phyloP scores from a whole-genome alignment of 2,888 invertebrate species.

The Gari tellinella region DNA sequence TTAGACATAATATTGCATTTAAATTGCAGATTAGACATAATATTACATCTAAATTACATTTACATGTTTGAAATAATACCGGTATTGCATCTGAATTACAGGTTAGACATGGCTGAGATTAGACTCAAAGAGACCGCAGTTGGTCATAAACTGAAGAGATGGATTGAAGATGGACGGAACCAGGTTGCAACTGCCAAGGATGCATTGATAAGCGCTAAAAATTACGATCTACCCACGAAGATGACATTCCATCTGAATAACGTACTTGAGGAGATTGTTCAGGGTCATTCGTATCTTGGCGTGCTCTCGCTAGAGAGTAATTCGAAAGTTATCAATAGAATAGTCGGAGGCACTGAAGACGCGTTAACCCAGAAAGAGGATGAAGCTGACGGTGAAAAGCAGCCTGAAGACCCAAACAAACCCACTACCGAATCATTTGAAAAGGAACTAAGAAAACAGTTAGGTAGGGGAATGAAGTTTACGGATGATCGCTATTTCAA shows the following conservation, averaged over 20 bases:
- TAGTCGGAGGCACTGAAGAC: no score
- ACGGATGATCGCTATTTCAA: no score
- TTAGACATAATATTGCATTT: no score
- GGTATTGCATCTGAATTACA: conserved; percentile 18
- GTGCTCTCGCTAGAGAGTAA: conserved; percentile 1
- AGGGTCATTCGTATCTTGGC: conserved; percentile 10
- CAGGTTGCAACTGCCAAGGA: conserved; percentile 24
- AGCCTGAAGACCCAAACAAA: neutral
- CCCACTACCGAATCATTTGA: neutral
- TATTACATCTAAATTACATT: no score
- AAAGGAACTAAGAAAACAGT: neutral
- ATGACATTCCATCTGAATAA: conserved; percentile 34
- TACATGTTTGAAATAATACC: no score
- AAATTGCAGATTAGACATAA: no score
- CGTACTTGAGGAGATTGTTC: conserved; percentile 10
- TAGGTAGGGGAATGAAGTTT: no score
- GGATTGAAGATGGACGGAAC: conserved; percentile 40
- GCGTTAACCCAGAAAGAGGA: no score
- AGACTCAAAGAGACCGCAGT: conserved; percentile 18
- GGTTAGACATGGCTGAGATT: conserved; percentile 31
- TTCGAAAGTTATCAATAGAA: neutral
- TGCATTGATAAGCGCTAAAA: conserved; percentile 28
- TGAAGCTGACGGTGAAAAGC: no score
- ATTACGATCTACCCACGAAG: conserved; percentile 25
- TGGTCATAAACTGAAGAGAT: conserved; percentile 30